Conservation (phyloP, 2,888 invertebrate species). For the Ectemnius cavifrons region DNA sequence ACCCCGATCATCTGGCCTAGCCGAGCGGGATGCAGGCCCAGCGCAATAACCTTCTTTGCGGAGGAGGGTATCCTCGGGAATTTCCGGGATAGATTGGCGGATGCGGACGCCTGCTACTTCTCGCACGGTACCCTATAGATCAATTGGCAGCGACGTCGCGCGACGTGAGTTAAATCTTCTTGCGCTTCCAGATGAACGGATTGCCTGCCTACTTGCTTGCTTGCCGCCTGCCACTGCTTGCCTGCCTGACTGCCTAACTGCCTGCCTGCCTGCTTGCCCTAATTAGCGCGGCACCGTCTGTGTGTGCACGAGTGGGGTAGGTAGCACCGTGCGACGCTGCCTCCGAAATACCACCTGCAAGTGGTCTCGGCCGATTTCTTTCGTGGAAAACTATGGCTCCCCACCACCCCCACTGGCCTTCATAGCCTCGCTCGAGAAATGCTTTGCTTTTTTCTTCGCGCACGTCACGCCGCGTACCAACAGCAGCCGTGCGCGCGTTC, state of each 20-base stretch:
- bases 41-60: not conserved
- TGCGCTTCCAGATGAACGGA: conserved; percentile 5
- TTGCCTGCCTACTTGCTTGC: no score
- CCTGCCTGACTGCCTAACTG: no score
- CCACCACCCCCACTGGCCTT: not conserved
- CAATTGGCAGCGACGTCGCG: conserved; percentile 17
- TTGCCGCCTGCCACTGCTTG: no score
- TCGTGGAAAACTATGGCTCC: conserved; percentile 4
- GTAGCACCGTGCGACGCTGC: not conserved
- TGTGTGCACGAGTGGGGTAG: not conserved
- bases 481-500: no score
- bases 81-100: conserved; percentile 11
- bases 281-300: conserved; percentile 13
- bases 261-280: conserved; percentile 8
- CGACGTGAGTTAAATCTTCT: conserved; percentile 32
- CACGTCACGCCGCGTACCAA: conserved; percentile 29
- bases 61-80: conserved; percentile 12
- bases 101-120: not conserved
- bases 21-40: not conserved
- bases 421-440: not conserved
- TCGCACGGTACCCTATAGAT: conserved; percentile 9
- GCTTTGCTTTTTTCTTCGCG: conserved; percentile 19
- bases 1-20: no score
- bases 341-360: not conserved
- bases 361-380: conserved; percentile 15